Conservation (phyloP, 2,888 invertebrate species). For the Tipula lateralis region DNA sequence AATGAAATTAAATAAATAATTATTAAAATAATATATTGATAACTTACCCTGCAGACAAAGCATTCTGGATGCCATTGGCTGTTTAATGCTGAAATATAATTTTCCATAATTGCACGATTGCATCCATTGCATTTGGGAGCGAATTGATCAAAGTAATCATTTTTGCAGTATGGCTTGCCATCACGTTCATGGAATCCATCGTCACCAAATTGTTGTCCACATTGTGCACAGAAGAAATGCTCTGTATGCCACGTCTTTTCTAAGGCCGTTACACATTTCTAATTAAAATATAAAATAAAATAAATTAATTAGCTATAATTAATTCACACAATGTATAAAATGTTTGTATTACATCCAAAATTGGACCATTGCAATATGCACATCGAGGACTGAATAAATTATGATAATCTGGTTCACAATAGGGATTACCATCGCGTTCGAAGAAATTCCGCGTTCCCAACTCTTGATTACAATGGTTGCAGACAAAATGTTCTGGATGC, state of each 20-base stretch:
- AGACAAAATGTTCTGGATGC: conserved; percentile 99
- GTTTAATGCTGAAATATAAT: conserved; percentile 95
- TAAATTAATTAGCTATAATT: conserved; percentile 50
- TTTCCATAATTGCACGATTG: conserved; percentile 92
- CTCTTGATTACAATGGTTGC: conserved; percentile 95
- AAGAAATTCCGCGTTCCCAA: conserved; percentile 97
- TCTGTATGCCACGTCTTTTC: conserved; percentile 99
- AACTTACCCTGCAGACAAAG: conserved; percentile 95
- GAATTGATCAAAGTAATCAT: conserved; percentile 96
- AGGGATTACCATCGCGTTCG: conserved; percentile 93
- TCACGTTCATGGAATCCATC: conserved; percentile 97
- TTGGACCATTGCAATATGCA: conserved; percentile 97
- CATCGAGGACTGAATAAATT: conserved; percentile 97
- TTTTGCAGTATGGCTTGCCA: conserved; percentile 92
- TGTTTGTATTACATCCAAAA: conserved; percentile 78
- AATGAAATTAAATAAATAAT: conserved; percentile 38
- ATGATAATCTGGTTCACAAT: conserved; percentile 98
- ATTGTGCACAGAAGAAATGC: conserved; percentile 97
- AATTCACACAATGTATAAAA: conserved; percentile 38
- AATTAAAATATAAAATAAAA: conserved; percentile 47
- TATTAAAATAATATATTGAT: conserved; percentile 19
- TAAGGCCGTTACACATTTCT: conserved; percentile 98
- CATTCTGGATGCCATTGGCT: conserved; percentile 98
- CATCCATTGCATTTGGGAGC: conserved; percentile 98
- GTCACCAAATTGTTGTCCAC: conserved; percentile 94